Evolutionary conservation across 1,140 invertebrate genomes (phyloP), one percentile per base, ranked within the genome.

Genomic region (Atopsyche davidsoni): DNA sequence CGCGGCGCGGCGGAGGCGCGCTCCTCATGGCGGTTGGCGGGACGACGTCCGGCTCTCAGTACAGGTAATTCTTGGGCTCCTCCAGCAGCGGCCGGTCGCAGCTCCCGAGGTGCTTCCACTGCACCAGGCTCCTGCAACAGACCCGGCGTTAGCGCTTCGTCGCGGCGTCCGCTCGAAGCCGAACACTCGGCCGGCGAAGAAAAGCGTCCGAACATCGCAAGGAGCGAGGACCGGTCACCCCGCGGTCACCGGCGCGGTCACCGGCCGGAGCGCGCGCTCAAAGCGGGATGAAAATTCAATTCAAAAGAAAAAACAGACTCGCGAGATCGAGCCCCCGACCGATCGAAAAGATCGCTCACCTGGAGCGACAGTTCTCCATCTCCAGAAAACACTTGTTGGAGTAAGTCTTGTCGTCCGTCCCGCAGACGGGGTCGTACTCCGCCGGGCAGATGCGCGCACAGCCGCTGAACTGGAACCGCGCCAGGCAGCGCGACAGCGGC

Each of bases 381-480:
- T 89, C 83, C 56, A 96, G 76, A 76, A 95, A 93, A 65, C 93
- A 96, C 56, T 85, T 84, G 67, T 96, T 96, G 58, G 85, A 84
- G 76, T 96, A 96, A 0, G 89, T 93, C 71, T 86, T 87, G 31
- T 81, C 80, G 64, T 96, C 90, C 1, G 83, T 86, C 14, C 88
- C 92, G 67, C 92, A 96, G 9, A 94, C 86, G 0, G 89, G 90
- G 61, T 93, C 87, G 64, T 89, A 91, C 47, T 88, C 85, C 0
- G 80, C 76, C 1, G 88, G 83, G 64, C 91, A 96, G 51, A 92
- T 86, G 59, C 82, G 81, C 16, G 87, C 85, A 60, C 92, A 95
- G 13, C 89, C 89, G 34, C 81, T 79, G 68, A 90, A 90, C 54
- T 85, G 78, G 70, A 92, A 91, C 18, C 86, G 83, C 39, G 85